Conservation (phyloP, 2,113 vertebrate species). For the Clarias macrocephalus region DNA sequence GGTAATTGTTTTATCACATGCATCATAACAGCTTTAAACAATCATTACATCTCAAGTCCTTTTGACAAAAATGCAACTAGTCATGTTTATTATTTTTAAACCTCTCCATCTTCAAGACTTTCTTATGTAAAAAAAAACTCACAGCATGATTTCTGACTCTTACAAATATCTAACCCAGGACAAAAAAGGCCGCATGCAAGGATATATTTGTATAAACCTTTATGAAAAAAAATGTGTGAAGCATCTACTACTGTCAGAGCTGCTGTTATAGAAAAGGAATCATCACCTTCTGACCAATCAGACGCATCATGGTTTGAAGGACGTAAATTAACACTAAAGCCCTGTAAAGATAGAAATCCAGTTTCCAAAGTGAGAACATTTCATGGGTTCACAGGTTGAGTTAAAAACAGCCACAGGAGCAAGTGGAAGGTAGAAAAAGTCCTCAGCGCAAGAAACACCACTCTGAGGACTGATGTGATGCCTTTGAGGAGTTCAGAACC, state of each 20-base stretch:
- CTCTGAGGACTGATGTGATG: neutral
- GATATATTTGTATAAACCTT: neutral
- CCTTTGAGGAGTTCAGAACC: conserved; percentile 11
- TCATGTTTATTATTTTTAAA: too few species aligned
- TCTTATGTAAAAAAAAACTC: neutral
- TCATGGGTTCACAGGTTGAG: neutral
- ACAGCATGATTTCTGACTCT: neutral
- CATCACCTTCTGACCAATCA: neutral
- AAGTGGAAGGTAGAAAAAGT: neutral
- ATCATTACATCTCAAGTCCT: neutral
- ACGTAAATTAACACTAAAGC: neutral
- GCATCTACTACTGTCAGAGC: neutral
- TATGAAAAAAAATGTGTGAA: too few species aligned
- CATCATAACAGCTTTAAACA: neutral
- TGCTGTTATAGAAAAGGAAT: neutral
- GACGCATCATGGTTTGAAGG: neutral
- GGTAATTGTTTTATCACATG: neutral
- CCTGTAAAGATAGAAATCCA: neutral
- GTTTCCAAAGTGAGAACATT: neutral
- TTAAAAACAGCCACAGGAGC: too few species aligned
- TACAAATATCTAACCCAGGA: neutral
- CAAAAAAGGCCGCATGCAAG: neutral
- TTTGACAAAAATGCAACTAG: neutral
- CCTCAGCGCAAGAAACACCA: neutral
- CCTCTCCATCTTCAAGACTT: neutral